Evolutionary conservation across 1,140 invertebrate genomes (phyloP), one percentile per base, ranked within the genome.

Genomic region (Eurosta solidaginis): DNA sequence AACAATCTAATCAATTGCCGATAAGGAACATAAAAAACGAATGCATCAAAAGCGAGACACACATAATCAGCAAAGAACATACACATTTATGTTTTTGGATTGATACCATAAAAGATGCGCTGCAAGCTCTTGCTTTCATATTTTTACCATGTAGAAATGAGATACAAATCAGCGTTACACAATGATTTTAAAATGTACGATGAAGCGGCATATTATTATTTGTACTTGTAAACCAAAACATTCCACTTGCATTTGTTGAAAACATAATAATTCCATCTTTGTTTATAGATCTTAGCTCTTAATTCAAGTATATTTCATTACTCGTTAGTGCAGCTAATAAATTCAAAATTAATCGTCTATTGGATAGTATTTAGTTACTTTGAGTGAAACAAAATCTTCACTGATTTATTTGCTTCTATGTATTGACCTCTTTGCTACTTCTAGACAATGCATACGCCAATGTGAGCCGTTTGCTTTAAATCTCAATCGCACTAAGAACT

Each of bases 241-340:
- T 68, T 68, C 59, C 59, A 40, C 22, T 20, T 68, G 33, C 7
- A 68, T 68, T 68, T 68, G 33, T 68, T 68, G 7, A 40, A 68
- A 68, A 68, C 27, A 33, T 68, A 68, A 6, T 20, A 68, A 40
- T 68, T 68, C 33, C 59, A 68, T 68, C 3, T 17, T 68, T 68
- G 22, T 22, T 40, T 20, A 9, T 68, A 42, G 59, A 68, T 3
- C 27, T 42, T 22, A 68, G 33, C 29, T 40, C 9, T 33, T 68
- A 40, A 17, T 68, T 2, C 40, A 68, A 36, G 6, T 20, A 29
- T 68, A 9, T 63, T 36, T 59, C 33, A 33, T n/a, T 29, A 9
- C 40, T 68, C 33, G 20, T 68, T 20, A 68, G 17, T 40, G 1
- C 20, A 68, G 5, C 14, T 10, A 40, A 40, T 36, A 68, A 68